Conservation (phyloP, 2,113 vertebrate species). For the Sisor rabdophorus region DNA sequence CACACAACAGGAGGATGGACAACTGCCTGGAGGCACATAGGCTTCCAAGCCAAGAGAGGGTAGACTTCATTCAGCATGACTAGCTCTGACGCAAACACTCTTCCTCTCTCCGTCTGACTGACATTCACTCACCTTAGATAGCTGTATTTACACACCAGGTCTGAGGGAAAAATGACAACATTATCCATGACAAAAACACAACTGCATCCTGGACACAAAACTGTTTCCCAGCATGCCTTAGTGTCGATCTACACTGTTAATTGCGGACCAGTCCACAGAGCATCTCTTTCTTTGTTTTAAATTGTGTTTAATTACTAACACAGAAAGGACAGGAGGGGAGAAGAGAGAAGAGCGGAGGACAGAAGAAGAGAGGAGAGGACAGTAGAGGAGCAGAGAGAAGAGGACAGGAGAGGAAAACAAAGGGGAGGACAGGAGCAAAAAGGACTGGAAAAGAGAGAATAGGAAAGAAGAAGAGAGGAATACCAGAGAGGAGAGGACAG, state of each 20-base stretch:
- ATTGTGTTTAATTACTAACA: too few species aligned
- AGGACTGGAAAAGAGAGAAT: too few species aligned
- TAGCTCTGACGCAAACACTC: background rate
- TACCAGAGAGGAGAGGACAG: too few species aligned
- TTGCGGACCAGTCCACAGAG: too few species aligned
- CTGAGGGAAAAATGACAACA: background rate
- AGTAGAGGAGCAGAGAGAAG: too few species aligned
- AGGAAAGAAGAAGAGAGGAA: too few species aligned
- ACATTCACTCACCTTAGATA: background rate
- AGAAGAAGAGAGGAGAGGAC: too few species aligned
- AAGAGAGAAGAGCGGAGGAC: too few species aligned
- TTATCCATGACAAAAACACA: background rate
- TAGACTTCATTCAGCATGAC: conserved; percentile 1
- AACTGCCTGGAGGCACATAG: background rate
- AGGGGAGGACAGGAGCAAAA: too few species aligned
- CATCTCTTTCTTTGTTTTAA: too few species aligned
- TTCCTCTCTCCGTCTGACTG: background rate
- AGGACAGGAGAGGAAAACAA: too few species aligned
- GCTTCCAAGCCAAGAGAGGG: background rate
- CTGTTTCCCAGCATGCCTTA: background rate
- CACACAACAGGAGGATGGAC: background rate
- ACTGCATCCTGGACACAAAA: background rate
- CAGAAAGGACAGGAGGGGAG: too few species aligned
- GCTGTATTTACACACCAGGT: background rate
- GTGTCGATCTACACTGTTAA: background rate